Percentiles rank a stretch among this genome's conserved stretches.
Evolutionary conservation across 2,888 invertebrate genomes (phyloP).

Genomic region (Theodoxus fluviatilis): DNA sequence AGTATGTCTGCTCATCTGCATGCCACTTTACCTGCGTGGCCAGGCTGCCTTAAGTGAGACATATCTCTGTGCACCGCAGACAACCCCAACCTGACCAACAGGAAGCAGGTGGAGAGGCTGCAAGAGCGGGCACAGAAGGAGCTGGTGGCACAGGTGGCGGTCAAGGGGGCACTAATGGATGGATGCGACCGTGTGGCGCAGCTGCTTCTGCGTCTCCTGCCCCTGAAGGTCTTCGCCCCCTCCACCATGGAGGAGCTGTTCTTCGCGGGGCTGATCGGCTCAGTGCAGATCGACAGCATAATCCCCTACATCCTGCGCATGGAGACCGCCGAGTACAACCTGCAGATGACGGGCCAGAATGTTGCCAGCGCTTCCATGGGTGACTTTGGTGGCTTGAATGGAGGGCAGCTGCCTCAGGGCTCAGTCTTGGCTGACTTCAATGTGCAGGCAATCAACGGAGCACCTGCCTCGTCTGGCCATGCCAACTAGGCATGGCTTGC

Average conservation of each 20-base stretch:
- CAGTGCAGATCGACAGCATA: conserved; percentile 93
- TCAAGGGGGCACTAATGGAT: conserved; percentile 43
- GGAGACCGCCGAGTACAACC: conserved; percentile 66
- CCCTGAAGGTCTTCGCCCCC: conserved; percentile 68
- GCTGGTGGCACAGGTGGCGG: conserved; percentile 64
- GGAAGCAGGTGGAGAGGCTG: conserved; percentile 71
- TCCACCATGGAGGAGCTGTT: conserved; percentile 94
- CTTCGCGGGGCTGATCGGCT: conserved; percentile 89
- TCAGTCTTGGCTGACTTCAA: conserved; percentile 28
- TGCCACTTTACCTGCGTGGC: too few species aligned
- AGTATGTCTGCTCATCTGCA: too few species aligned
- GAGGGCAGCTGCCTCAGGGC: conserved; percentile 25
- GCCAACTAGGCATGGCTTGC: conserved; percentile 26
- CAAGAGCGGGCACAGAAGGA: conserved; percentile 74
- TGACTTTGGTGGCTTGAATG: background rate
- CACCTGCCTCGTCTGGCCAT: conserved; percentile 26
- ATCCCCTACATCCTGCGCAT: conserved; percentile 86
- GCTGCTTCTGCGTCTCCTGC: conserved; percentile 71
- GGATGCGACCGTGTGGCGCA: conserved; percentile 92
- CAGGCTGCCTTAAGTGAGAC: too few species aligned
- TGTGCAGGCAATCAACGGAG: conserved; percentile 30
- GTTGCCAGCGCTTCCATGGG: conserved; percentile 24
- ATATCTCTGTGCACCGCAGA: conserved; percentile 62
- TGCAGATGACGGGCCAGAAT: conserved; percentile 53
- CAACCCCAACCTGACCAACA: conserved; percentile 68